Evolutionary conservation across 2,113 vertebrate genomes (phyloP).

Genomic region (Oceanites oceanicus): DNA sequence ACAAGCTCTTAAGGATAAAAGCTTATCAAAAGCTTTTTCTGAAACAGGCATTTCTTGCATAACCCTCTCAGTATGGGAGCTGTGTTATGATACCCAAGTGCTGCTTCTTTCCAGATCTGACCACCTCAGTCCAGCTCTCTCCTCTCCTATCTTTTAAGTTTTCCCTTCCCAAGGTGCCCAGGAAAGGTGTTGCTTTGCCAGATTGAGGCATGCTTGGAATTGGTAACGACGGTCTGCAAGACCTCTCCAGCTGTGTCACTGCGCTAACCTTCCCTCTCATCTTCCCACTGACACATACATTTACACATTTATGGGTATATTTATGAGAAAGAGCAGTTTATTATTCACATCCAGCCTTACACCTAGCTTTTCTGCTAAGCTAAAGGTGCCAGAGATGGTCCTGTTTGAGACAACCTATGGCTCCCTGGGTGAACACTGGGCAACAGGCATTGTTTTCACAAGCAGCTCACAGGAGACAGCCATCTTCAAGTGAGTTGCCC

Average conservation of each 20-base stretch:
- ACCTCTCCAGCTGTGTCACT: not conserved
- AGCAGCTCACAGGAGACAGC: not conserved
- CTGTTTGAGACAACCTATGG: not conserved
- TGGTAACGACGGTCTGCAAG: not conserved
- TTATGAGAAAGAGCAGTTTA: constrained; percentile 24
- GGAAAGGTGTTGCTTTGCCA: not conserved
- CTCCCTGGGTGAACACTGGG: not conserved
- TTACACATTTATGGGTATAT: constrained; percentile 10
- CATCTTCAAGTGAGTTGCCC: not conserved
- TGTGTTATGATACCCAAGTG: not conserved
- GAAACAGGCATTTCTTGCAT: not conserved
- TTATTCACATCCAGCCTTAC: constrained; percentile 16
- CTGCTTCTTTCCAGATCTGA: not conserved
- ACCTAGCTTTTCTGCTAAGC: not conserved
- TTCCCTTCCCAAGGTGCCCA: not conserved
- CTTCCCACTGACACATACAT: not conserved
- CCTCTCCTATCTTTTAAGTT: not conserved
- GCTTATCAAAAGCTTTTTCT: not conserved
- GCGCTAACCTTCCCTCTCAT: not conserved
- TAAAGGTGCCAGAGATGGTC: not conserved
- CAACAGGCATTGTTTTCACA: not conserved
- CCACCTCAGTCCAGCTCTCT: not conserved
- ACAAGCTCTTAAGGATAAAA: not conserved
- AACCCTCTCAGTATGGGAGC: not conserved
- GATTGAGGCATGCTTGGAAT: not conserved